Base-by-base conservation (phyloP, 2,113 vertebrate species). In the Chamaea fasciata region DNA sequence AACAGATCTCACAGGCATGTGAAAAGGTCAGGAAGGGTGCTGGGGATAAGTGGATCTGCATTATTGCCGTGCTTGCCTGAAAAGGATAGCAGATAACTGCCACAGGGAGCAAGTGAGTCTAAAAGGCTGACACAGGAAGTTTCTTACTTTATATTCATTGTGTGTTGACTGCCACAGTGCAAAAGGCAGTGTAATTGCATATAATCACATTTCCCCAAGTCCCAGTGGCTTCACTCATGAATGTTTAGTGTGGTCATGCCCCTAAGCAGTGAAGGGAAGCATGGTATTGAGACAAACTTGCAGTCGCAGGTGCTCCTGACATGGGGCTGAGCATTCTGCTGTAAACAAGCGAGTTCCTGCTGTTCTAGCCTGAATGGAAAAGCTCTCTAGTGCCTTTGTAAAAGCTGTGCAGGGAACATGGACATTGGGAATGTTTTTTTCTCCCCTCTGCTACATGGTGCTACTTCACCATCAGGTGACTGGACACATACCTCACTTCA, bases 1-100 rank as follows among this genome's bases (percentile, higher is more conserved):
- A 65, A 37, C 65, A 93, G 65, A 49, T 90, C 41, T 68, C 60
- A 55, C 11, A 87, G 87, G 52, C 69, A 11, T 46, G 28, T 93
- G 65, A 53, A 85, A 93, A 94, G 62, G 57, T 94, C 84, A 96
- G 46, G 42, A 84, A 28, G 56, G 39, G 42, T 67, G 20, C 77
- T 78, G 65, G 42, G 68, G 31, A 47, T 68, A 91, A 87, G 78
- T 79, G 71, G 37, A 83, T 83, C 49, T 14, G 4, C 73, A 79
- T 79, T 78, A 37, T 22, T 65, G 53, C 46, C 4, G 0, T 63
- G 68, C 56, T 92, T 86, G 42, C 60, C 65, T 94, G 73, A 33
- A 84, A 77, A 49, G 27, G 14, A 12, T 76, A 53, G 35, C 44
- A 68, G 60, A 4, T 63, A 76, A 76, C 53, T 73, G 74, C 65